Evolutionary conservation across 2,113 vertebrate genomes (phyloP).

Genomic region (Echinops telfairi): DNA sequence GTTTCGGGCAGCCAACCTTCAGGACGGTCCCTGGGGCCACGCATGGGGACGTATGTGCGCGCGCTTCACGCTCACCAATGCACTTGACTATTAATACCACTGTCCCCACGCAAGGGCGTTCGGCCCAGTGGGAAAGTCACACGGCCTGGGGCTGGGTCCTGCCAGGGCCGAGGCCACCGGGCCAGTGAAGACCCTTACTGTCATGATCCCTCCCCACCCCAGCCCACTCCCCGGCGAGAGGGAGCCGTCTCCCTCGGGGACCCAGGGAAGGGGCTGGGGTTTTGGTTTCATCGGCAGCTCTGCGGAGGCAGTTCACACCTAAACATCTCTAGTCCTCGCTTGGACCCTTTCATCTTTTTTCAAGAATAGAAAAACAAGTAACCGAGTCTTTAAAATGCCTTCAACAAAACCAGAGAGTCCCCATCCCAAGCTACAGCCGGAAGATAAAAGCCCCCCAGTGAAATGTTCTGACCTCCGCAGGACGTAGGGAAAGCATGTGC

Average conservation of each 20-base stretch:
- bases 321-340: neutral
- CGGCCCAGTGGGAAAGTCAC: neutral
- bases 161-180: neutral
- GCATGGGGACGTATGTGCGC: neutral
- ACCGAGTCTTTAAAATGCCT: neutral
- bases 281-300: neutral
- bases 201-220: too few relatives aligned
- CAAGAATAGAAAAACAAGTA: neutral
- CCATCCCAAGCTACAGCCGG: slow-evolving; percentile 36
- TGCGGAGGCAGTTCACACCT: neutral
- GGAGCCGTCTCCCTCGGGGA: neutral
- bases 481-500: slow-evolving; percentile 52
- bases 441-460: slow-evolving; percentile 58
- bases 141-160: neutral
- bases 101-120: too few relatives aligned
- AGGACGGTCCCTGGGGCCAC: too few relatives aligned
- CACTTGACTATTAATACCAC: rapidly evolving
- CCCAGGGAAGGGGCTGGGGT: too few relatives aligned
- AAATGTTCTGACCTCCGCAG: slow-evolving; percentile 79
- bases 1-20: neutral
- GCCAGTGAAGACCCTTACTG: neutral
- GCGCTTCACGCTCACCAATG: rapidly evolving
- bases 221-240: neutral
- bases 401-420: neutral
- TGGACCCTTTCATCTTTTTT: neutral